Base-by-base conservation (phyloP, 2,797 vertebrate genomes). In the Neosilurus mollespiculum region DNA sequence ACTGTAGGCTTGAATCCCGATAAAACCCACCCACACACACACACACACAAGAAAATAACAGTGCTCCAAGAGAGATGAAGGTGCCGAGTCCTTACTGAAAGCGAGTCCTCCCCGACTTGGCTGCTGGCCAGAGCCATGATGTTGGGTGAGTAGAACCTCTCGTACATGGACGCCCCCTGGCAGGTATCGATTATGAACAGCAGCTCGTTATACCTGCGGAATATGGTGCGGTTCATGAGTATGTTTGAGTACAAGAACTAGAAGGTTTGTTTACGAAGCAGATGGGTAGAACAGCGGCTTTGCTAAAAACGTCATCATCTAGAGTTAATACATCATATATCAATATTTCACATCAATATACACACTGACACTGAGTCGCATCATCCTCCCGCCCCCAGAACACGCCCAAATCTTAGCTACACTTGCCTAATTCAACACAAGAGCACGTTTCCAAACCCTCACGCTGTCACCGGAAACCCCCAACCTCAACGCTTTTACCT, bases 141-240 rank as follows among this genome's bases (percentile, higher is more conserved):
- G 89, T 98, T 99, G 4, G 98, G 97, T 11, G 98, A 99, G 91
- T 99, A 99, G 93, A 99, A 99, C 43, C 96, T 94, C 89, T 99
- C 97, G 49, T 99, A 99, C 98, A 99, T 99, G 88, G 98, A 99
- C 70, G 97, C 98, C 34, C 97, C 98, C 93, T 99, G 98, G 88
- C 98, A 99, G 67, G 98, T 99, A 87, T 99, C 98, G 76, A 99
- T 99, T 90, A 99, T 99, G 92, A 99, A 99, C 83, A 99, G 93
- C 89, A 99, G 91, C 85, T 99, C 98, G 1, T 98, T 98, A 91
- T 99, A 99, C 91, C 98, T 99, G 92, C 81, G 91, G 58, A 94
- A 83, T 87, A 34, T 11, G 11, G 18, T 12, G 8, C 43, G 4
- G 43, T 43, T 43, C 8, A 43, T 43, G 43, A 43, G 30, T 30